Percentiles rank a stretch among this genome's conserved stretches.
Evolutionary conservation across 2,888 invertebrate genomes (phyloP).

Genomic region (Tinea semifulvella): DNA sequence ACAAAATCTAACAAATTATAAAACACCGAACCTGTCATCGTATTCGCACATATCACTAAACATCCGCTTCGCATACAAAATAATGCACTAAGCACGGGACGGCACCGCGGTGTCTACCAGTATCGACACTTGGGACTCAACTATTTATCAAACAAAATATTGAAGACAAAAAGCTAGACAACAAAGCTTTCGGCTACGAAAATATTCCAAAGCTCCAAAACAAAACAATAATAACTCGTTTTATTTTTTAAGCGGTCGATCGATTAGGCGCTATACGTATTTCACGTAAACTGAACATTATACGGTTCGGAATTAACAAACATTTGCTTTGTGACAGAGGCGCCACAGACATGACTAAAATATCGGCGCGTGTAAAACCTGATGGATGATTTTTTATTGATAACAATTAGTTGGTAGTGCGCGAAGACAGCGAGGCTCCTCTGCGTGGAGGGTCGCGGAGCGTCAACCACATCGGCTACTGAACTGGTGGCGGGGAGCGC

Average conservation of each 20-base stretch:
- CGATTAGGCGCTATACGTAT: constrained; percentile 49
- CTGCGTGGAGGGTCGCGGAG: constrained; percentile 48
- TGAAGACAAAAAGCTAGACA: constrained; percentile 26
- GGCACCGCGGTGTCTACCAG: constrained; percentile 41
- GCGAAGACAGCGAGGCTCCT: constrained; percentile 48
- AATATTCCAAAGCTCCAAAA: constrained; percentile 44
- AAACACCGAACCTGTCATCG: not conserved
- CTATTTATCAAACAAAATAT: constrained; percentile 23
- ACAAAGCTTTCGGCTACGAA: constrained; percentile 34
- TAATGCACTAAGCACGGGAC: constrained; percentile 57
- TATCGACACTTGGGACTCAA: constrained; percentile 9
- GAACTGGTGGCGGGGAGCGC: constrained; percentile 19
- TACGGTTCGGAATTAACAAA: constrained; percentile 19
- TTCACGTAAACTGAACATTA: constrained; percentile 29
- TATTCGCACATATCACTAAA: not conserved
- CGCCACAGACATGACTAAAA: not conserved
- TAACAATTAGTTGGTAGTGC: constrained; percentile 59
- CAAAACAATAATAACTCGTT: constrained; percentile 51
- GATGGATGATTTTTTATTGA: constrained; percentile 38
- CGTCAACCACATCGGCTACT: constrained; percentile 46
- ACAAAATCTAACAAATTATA: constrained; percentile 26
- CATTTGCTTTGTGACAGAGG: not conserved
- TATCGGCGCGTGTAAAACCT: not conserved
- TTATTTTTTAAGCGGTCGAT: constrained; percentile 59
- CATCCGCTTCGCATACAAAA: constrained; percentile 10